phyloP scores from a whole-genome alignment of 1,140 invertebrate genomes.

The Cyclina sinensis region DNA sequence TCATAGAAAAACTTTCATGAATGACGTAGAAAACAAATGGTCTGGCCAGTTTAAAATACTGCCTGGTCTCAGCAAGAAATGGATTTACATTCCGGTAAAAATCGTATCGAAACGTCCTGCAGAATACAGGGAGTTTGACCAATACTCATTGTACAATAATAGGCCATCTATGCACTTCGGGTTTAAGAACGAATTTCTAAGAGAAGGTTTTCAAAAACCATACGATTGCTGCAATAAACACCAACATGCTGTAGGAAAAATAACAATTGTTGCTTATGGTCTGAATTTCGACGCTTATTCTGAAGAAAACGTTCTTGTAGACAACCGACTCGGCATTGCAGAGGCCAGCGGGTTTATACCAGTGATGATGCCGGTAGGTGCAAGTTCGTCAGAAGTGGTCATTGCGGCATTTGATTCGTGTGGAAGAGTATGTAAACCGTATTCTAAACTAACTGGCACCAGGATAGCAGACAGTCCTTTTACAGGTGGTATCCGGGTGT shows the following conservation, averaged over 20 bases:
- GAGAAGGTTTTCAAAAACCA: constrained; percentile 35
- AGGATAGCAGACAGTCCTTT: constrained; percentile 48
- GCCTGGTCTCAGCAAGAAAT: neutral
- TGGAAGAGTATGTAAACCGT: constrained; percentile 69
- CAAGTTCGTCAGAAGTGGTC: constrained; percentile 59
- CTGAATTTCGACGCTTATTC: constrained; percentile 78
- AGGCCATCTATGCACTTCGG: constrained; percentile 58
- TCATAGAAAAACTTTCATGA: neutral
- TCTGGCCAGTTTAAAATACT: neutral
- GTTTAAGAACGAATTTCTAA: constrained; percentile 50
- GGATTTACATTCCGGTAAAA: constrained; percentile 78
- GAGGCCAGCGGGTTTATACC: constrained; percentile 75
- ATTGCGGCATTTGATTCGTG: constrained; percentile 72
- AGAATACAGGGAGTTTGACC: constrained; percentile 70
- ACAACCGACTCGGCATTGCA: constrained; percentile 77
- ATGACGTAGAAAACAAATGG: constrained; percentile 12
- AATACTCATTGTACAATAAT: constrained; percentile 72
- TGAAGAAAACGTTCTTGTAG: constrained; percentile 78
- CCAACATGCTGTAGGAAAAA: constrained; percentile 70
- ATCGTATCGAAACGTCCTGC: constrained; percentile 75
- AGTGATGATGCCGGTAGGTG: constrained; percentile 71
- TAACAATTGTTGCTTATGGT: constrained; percentile 78
- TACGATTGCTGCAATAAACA: constrained; percentile 67
- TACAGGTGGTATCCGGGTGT: constrained; percentile 65
- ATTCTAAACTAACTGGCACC: constrained; percentile 30